Conservation (phyloP, 2,113 vertebrate genomes). For the Dendrocopos noguchii region DNA sequence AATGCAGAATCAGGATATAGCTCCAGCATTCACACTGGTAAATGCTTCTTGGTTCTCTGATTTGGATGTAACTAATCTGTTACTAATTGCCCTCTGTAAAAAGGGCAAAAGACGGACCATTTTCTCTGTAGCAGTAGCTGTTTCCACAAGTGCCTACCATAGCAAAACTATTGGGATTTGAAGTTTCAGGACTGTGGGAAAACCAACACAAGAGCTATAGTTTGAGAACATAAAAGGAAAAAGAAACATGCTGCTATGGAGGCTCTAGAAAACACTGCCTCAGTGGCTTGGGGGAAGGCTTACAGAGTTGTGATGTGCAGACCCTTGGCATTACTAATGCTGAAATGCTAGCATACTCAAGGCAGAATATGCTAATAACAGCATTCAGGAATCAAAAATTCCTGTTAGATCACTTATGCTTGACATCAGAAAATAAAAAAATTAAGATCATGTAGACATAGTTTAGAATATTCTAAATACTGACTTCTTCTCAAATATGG, state of each 20-base stretch:
- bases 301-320: not conserved
- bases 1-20: not conserved
- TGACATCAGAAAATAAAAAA: not conserved
- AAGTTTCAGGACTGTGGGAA: not conserved
- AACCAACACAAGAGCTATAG: not conserved
- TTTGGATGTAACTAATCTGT: not conserved
- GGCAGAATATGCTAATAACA: not conserved
- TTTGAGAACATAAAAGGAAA: not conserved
- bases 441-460: not conserved
- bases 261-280: not conserved
- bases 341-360: not conserved
- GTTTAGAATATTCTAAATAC: not conserved
- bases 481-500: not conserved
- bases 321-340: not conserved
- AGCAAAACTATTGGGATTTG: not conserved
- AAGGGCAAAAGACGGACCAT: not conserved
- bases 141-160: not conserved
- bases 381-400: not conserved
- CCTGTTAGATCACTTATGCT: not conserved
- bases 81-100: too few species aligned
- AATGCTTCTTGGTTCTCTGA: not conserved
- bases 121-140: not conserved
- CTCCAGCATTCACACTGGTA: not conserved
- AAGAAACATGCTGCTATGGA: not conserved
- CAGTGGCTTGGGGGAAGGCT: not conserved